These are phyloP conservation scores for Nymphalis io DNA, from an alignment of 1,140 invertebrate species.

Conservation along the genomic window DNA sequence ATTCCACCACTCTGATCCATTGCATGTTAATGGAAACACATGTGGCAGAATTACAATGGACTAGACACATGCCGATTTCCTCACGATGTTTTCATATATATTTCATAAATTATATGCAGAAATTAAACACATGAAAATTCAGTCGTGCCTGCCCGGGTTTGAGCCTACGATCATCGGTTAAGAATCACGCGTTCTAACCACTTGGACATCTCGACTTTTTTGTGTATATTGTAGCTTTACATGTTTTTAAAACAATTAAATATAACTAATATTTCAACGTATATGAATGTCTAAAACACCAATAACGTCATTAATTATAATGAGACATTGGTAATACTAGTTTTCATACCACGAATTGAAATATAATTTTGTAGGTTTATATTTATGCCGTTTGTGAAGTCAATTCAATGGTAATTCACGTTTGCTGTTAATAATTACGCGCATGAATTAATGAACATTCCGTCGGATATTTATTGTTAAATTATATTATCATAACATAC, in stretches of 20 bases:
- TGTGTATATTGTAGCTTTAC: too few relatives aligned
- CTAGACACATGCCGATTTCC: too few relatives aligned
- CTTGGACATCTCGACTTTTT: too few relatives aligned
- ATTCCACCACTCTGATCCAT: too few relatives aligned
- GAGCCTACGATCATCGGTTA: too few relatives aligned
- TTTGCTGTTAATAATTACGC: conserved; percentile 8
- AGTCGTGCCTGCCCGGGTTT: too few relatives aligned
- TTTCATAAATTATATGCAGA: too few relatives aligned
- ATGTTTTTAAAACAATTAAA: neutral
- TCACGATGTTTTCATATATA: too few relatives aligned
- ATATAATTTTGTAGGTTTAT: conserved; percentile 11
- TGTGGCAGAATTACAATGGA: too few relatives aligned
- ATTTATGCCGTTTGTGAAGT: conserved; percentile 9
- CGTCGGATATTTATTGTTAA: neutral
- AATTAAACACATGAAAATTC: too few relatives aligned
- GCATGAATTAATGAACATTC: conserved; percentile 9
- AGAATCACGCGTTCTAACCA: too few relatives aligned
- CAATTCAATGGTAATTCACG: conserved; percentile 1
- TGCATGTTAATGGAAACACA: too few relatives aligned
- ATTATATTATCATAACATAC: neutral
- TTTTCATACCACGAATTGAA: conserved; percentile 8
- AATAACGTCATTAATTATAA: conserved; percentile 7
- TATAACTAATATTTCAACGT: neutral
- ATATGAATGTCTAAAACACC: neutral
- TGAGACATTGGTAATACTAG: conserved; percentile 7